phyloP scores from a whole-genome alignment of 1,140 invertebrate genomes.

The Drosophila hydei region DNA sequence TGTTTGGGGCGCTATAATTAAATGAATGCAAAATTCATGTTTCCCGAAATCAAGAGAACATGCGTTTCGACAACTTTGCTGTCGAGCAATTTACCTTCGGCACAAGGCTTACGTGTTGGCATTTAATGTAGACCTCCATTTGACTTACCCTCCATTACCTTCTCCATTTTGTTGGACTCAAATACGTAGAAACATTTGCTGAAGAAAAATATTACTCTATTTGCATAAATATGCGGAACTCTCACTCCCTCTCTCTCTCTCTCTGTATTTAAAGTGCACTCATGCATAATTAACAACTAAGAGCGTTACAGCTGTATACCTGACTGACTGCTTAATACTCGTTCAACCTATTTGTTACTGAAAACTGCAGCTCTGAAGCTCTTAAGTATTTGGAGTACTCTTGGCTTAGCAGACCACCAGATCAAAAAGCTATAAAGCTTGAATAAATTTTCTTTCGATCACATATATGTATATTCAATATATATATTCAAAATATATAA shows the following conservation, averaged over 20 bases:
- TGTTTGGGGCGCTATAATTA: constrained; percentile 60
- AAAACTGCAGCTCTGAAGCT: too few relatives aligned
- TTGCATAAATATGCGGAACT: constrained; percentile 72
- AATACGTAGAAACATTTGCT: constrained; percentile 51
- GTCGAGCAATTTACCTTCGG: constrained; percentile 62
- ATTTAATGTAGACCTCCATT: constrained; percentile 43
- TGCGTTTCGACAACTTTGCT: constrained; percentile 73
- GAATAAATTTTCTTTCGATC: too few relatives aligned
- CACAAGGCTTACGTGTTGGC: constrained; percentile 61
- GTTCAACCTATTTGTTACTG: too few relatives aligned
- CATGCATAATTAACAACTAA: constrained; percentile 48
- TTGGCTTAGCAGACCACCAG: too few relatives aligned
- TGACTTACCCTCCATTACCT: constrained; percentile 2
- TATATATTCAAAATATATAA: too few relatives aligned
- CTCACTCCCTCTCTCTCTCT: not conserved
- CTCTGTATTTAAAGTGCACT: constrained; percentile 6
- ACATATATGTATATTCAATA: too few relatives aligned
- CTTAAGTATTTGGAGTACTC: too few relatives aligned
- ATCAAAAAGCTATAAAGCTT: too few relatives aligned
- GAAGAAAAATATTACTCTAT: constrained; percentile 56
- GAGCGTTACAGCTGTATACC: not conserved
- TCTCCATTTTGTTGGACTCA: constrained; percentile 32
- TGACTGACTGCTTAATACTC: not conserved
- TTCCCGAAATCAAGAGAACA: constrained; percentile 67
- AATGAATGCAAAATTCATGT: constrained; percentile 79